A percentile compares a stretch with the other conserved stretches of the same genome.
These are phyloP conservation scores for Conus canariensis DNA, from an alignment of 2,888 invertebrate species.

Conservation along the genomic window DNA sequence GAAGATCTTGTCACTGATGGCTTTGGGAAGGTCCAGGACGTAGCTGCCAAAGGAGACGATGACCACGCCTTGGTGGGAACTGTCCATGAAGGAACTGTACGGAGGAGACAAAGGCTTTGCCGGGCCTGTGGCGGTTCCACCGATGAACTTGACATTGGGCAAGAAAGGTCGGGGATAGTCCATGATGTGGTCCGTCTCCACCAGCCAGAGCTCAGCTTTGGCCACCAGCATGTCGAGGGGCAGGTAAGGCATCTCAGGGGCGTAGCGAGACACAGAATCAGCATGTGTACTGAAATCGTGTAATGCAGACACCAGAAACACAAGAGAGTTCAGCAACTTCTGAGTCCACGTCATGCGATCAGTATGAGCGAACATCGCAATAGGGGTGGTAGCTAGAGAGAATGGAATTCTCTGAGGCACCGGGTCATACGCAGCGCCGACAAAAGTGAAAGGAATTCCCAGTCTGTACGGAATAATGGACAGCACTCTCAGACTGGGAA, in stretches of 20 bases:
- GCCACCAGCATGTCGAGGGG: too few species aligned
- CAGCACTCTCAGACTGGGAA: neutral
- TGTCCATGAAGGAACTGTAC: slow-evolving; percentile 49
- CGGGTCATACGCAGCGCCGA: neutral
- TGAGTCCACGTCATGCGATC: slow-evolving; percentile 30
- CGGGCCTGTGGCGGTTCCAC: slow-evolving; percentile 54
- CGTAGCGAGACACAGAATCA: too few species aligned
- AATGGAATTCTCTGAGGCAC: neutral
- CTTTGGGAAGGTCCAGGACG: slow-evolving; percentile 37
- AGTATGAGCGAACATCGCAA: neutral
- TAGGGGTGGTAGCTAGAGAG: neutral
- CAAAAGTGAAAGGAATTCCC: neutral
- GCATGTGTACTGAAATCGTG: too few species aligned
- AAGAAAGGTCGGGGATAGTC: slow-evolving; percentile 53
- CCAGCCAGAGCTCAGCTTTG: slow-evolving; percentile 47
- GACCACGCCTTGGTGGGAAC: slow-evolving; percentile 52
- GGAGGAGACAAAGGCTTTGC: slow-evolving; percentile 49
- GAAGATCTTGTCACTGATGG: slow-evolving; percentile 38
- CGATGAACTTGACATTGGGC: slow-evolving; percentile 55
- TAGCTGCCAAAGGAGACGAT: slow-evolving; percentile 57
- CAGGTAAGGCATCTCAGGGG: too few species aligned
- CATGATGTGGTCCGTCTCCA: slow-evolving; percentile 54
- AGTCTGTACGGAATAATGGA: slow-evolving; percentile 4
- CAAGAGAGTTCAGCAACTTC: slow-evolving; percentile 7
- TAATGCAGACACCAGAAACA: too few species aligned